A percentile compares a stretch with the other conserved stretches of the same genome.
phyloP scores from a whole-genome alignment of 2,113 vertebrate genomes.

The Albula glossodonta region DNA sequence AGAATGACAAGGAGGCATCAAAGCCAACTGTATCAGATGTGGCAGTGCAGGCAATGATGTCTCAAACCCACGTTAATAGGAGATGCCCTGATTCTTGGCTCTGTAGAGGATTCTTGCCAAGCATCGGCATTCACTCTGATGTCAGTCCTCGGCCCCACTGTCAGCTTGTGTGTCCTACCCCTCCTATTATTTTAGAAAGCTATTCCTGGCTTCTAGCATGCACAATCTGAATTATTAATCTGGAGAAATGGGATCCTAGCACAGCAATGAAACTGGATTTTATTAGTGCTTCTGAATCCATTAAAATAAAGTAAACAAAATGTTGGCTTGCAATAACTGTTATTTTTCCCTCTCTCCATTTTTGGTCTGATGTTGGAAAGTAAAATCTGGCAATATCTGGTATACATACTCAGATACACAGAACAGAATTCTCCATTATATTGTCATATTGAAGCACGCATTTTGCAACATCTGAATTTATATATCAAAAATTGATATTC shows the following conservation, averaged over 20 bases:
- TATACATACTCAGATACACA: slow-evolving; percentile 6
- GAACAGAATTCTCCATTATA: background rate
- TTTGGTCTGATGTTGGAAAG: background rate
- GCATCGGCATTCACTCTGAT: slow-evolving; percentile 25
- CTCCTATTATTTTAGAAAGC: slow-evolving; percentile 60
- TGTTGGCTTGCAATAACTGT: slow-evolving; percentile 11
- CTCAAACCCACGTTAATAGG: slow-evolving; percentile 33
- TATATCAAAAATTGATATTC: background rate
- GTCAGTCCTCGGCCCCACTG: slow-evolving; percentile 38
- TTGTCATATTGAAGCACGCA: background rate
- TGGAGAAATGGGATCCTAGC: slow-evolving; percentile 59
- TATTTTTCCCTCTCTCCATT: background rate
- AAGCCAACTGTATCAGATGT: slow-evolving; percentile 10
- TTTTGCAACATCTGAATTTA: background rate
- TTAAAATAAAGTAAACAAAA: slow-evolving; percentile 57
- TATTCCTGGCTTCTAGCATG: slow-evolving; percentile 57
- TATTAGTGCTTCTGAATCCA: slow-evolving; percentile 55
- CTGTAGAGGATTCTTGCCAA: slow-evolving; percentile 35
- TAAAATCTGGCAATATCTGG: slow-evolving; percentile 13
- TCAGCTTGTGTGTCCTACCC: slow-evolving; percentile 30
- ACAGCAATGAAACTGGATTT: slow-evolving; percentile 48
- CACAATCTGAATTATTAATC: slow-evolving; percentile 67
- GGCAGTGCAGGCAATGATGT: slow-evolving; percentile 28
- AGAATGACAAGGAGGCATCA: slow-evolving; percentile 28
- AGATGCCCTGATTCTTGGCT: slow-evolving; percentile 36